Evolutionary conservation across 1,140 invertebrate genomes (phyloP).

Genomic region (Zaprionus gabonicus): DNA sequence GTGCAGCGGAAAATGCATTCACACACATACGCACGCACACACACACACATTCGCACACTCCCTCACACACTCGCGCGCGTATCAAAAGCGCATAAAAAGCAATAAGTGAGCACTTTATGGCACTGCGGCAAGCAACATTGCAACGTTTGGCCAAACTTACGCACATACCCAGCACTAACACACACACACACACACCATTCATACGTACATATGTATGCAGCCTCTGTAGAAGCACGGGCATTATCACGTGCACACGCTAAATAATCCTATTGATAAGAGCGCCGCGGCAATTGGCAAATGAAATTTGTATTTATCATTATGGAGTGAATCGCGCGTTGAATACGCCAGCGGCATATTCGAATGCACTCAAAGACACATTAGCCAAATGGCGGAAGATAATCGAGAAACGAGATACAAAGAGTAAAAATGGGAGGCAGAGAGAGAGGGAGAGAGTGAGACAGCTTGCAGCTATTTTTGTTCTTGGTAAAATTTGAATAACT

Average conservation of each 20-base stretch:
- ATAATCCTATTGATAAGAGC: slow-evolving; percentile 63
- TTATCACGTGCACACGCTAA: slow-evolving; percentile 15
- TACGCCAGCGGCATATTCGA: background rate
- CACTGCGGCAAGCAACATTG: slow-evolving; percentile 42
- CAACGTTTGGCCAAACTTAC: slow-evolving; percentile 14
- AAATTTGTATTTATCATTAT: slow-evolving; percentile 42
- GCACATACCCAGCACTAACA: background rate
- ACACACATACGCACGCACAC: slow-evolving; percentile 33
- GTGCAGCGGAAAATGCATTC: slow-evolving; percentile 71
- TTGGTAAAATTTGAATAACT: background rate
- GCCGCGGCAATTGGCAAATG: slow-evolving; percentile 40
- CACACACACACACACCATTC: background rate
- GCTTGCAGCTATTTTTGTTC: background rate
- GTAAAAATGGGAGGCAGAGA: too few relatives aligned
- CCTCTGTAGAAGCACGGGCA: background rate
- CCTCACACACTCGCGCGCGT: slow-evolving; percentile 17
- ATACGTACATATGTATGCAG: background rate
- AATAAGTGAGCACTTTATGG: slow-evolving; percentile 78
- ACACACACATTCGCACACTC: slow-evolving; percentile 16
- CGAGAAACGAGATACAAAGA: background rate
- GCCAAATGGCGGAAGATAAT: background rate
- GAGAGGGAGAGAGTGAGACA: background rate
- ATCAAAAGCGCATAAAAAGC: slow-evolving; percentile 80
- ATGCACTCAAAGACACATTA: slow-evolving; percentile 5
- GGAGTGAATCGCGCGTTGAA: slow-evolving; percentile 1